Conservation (phyloP, 2,797 vertebrate genomes). For the Fistularia commersonii region DNA sequence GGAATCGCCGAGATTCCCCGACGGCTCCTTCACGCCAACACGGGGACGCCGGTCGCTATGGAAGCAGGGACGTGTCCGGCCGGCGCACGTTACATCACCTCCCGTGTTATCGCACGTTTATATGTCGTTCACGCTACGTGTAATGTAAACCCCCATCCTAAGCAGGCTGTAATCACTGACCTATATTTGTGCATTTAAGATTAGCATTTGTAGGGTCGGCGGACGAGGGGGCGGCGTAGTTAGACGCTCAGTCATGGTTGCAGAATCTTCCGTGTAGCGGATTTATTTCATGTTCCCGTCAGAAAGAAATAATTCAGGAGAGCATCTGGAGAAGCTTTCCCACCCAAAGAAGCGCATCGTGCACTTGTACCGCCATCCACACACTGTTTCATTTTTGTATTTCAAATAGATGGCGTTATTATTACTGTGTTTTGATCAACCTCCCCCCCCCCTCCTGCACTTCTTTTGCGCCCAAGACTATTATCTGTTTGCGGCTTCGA, state of each 20-base stretch:
- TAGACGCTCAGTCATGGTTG: too few relatives aligned
- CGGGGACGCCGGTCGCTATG: too few relatives aligned
- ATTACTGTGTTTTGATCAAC: too few relatives aligned
- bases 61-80: too few relatives aligned
- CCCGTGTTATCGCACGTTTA: constrained; percentile 14
- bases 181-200: constrained; percentile 54
- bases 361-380: neutral
- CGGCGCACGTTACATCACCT: constrained; percentile 10
- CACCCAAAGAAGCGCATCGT: constrained; percentile 3
- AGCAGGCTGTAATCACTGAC: constrained; percentile 53
- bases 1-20: constrained; percentile 3
- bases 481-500: constrained; percentile 24
- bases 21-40: too few relatives aligned
- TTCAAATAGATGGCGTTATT: too few relatives aligned
- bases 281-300: constrained; percentile 9
- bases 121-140: constrained; percentile 29
- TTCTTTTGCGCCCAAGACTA: too few relatives aligned
- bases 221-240: constrained; percentile 1
- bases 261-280: neutral
- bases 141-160: constrained; percentile 50
- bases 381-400: too few relatives aligned
- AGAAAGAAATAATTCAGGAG: constrained; percentile 21
- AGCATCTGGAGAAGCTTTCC: constrained; percentile 11
- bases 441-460: too few relatives aligned
- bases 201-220: constrained; percentile 26